Evolutionary conservation across 2,797 vertebrate genomes (phyloP), one percentile per base, ranked within the genome.

Genomic region (Sciurus carolinensis): DNA sequence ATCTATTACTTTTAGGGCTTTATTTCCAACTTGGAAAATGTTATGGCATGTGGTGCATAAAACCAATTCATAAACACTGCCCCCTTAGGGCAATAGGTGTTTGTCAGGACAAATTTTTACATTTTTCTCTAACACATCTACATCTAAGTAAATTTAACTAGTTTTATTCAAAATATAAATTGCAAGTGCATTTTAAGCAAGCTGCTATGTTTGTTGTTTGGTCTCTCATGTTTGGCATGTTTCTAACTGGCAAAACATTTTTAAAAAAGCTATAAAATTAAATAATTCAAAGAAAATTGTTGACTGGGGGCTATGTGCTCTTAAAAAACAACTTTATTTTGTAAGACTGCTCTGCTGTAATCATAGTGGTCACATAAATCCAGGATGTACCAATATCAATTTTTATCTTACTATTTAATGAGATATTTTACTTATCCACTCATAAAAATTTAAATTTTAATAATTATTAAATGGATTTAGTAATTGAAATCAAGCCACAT

Each of bases 11-110:
- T 52, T 69, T 44, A 76, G 75, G 94, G 28, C 86, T 79, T 91
- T 86, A 62, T 10, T 36, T 88, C 50, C 10, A 66, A 44, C 52
- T 81, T 91, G 72, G 76, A 67, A 97, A 97, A 91, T 83, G 7
- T 47, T 77, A 95, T 5, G 11, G 84, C 72, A 28, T 5, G 24
- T 83, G 42, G n/a, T 59, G 20, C 83, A 92, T 88, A 75, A 18
- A 24, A 71, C 64, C 0, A 0, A 6, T 94, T 28, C 8, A 6
- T 30, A 52, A 72, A 12, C 3, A 3, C 26, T 20, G 36, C 36
- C 69, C 90, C 54, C 71, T 57, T 14, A 81, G 20, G 24, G 4
- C 12, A 94, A 66, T 79, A 85, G 15, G 4, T 76, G 2, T 22
- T 12, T 72, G 15, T 79, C 42, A 66, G 12, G 44, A 81, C 47